phyloP scores from a whole-genome alignment of 2,888 invertebrate genomes.

The Tipula confusa region DNA sequence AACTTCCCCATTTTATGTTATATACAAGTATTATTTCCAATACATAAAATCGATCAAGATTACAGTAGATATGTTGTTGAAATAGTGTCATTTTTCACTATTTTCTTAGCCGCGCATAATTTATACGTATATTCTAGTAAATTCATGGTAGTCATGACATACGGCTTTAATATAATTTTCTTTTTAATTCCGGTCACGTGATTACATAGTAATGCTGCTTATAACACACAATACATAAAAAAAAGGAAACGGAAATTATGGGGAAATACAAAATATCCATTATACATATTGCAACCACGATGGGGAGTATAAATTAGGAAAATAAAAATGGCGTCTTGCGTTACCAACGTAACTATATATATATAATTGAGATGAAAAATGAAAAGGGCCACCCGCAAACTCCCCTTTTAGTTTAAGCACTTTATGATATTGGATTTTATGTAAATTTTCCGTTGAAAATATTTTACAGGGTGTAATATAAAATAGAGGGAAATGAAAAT shows the following conservation, averaged over 20 bases:
- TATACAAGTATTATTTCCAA: neutral
- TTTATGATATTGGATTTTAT: neutral
- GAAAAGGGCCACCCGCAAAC: neutral
- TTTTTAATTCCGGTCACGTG: neutral
- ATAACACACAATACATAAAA: neutral
- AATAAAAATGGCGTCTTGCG: conserved; percentile 8
- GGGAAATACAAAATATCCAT: neutral
- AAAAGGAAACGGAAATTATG: neutral
- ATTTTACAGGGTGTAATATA: neutral
- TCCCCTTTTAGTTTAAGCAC: neutral
- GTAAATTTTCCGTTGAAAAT: neutral
- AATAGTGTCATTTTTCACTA: neutral
- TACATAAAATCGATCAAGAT: conserved; percentile 12
- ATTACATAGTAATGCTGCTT: neutral
- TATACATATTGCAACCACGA: neutral
- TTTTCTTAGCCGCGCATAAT: neutral
- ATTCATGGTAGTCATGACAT: neutral
- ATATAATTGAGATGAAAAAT: neutral
- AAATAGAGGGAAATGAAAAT: neutral
- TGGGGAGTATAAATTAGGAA: neutral
- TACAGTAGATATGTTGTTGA: neutral
- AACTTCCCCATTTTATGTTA: conserved; percentile 13
- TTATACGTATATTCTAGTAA: neutral
- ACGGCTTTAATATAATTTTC: neutral
- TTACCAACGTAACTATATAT: neutral